Evolutionary conservation across 2,797 vertebrate genomes (phyloP), one percentile per base, ranked within the genome.

Genomic region (Melanotaenia nigrans): DNA sequence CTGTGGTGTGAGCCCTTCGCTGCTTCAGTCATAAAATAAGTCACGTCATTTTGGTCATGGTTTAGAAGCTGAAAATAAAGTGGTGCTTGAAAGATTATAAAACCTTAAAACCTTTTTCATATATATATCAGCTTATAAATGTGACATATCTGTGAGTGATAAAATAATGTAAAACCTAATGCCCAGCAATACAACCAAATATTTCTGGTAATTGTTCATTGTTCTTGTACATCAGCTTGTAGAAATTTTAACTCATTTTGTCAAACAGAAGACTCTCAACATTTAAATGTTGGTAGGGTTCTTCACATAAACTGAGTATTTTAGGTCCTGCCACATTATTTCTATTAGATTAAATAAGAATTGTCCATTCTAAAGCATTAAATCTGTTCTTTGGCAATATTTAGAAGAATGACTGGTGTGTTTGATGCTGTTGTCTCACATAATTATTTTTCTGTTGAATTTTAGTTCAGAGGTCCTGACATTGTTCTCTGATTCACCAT

Each of bases 1-100:
- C 35, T 63, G 45, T 40, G 22, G 53, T 69, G 49, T 22, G 14
- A 61, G 42, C 66, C 56, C 56, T 56, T 71, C 24, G 28, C 32
- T 2, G 2, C 47, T 6, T 61, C 49, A 18, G 40, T 6, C 14
- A 18, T 42, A 42, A 42, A 42, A 42, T 5, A 18, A 18, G 40
- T 42, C 40, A 6, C 1, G 14, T 42, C 14, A 42, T 5, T 42
- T 42, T 18, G 40, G 14, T 42, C 40, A 42, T 6, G 40, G 16
- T 18, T 42, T 42, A 42, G 40, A 18, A 42, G 14, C 40, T 42
- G 16, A 18, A 18, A 18, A 42, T 42, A 42, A 42, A 42, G 40
- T 18, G 40, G 40, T 42, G 4, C 16, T 42, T 42, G 14, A 42
- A 42, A 42, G 40, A 18, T 42, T 42, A 42, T 42, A 2, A 42